Conservation (phyloP, 2,113 vertebrate species). For the Kryptolebias marmoratus region DNA sequence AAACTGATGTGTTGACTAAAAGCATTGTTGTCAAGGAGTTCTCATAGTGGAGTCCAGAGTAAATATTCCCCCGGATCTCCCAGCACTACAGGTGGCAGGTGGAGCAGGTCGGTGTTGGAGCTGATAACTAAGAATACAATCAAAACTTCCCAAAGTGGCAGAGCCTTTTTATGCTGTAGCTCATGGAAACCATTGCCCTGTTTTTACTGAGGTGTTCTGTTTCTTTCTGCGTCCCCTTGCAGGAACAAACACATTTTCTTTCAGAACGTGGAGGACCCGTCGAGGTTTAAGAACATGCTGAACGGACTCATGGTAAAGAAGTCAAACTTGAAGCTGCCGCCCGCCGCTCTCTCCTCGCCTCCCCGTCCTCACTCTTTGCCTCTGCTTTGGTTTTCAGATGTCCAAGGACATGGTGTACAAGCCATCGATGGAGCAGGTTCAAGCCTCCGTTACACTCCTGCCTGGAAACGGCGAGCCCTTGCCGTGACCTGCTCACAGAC, state of each 20-base stretch:
- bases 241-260: slow-evolving; percentile 67
- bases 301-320: slow-evolving; percentile 48
- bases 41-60: no score
- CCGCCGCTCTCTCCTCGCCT: background rate
- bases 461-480: background rate
- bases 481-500: rapidly evolving
- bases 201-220: background rate
- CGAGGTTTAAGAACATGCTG: slow-evolving; percentile 69
- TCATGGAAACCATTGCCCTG: no score
- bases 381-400: slow-evolving; percentile 37
- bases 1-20: no score
- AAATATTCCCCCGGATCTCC: no score
- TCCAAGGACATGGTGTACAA: slow-evolving; percentile 10
- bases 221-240: slow-evolving; percentile 5
- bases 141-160: no score
- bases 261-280: slow-evolving; percentile 68
- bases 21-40: no score
- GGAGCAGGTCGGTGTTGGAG: no score
- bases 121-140: no score
- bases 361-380: background rate
- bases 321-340: slow-evolving; percentile 9
- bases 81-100: no score
- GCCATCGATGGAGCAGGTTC: background rate
- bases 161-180: no score
- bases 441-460: background rate